Conservation (phyloP, 2,797 vertebrate genomes). For the Melanotaenia maccullochi region DNA sequence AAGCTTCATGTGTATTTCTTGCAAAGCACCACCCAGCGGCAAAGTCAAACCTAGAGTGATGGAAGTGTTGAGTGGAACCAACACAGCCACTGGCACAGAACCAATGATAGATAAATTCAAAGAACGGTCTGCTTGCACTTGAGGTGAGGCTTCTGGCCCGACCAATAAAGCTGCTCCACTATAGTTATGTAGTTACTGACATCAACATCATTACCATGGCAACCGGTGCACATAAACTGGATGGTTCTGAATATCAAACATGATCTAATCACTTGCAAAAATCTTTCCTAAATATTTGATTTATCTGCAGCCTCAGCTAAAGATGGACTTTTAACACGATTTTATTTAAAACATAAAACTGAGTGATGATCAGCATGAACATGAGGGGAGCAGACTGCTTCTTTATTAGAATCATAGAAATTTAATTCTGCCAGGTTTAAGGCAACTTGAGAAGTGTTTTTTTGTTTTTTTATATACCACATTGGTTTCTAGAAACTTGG, state of each 20-base stretch:
- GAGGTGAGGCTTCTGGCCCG: background rate
- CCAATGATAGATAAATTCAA: background rate
- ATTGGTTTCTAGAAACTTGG: background rate
- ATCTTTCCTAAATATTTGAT: background rate
- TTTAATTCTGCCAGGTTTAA: no score
- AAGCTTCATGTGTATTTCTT: background rate
- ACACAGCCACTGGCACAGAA: background rate
- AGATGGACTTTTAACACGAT: conserved; percentile 31
- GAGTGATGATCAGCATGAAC: background rate
- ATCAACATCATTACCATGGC: background rate
- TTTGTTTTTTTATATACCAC: background rate
- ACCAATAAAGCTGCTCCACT: background rate
- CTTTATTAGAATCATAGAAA: background rate
- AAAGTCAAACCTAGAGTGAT: conserved; percentile 3
- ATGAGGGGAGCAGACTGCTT: background rate
- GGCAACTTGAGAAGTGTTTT: background rate
- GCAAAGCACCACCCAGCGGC: background rate
- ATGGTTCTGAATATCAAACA: background rate
- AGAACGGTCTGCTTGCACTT: background rate
- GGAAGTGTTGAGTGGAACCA: background rate
- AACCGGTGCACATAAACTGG: background rate
- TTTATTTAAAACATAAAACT: conserved; percentile 21
- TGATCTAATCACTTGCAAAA: background rate
- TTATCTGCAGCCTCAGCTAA: background rate
- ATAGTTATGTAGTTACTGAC: background rate